Base-by-base conservation (phyloP, 2,888 invertebrate species). In the Eucriotettix oculatus region DNA sequence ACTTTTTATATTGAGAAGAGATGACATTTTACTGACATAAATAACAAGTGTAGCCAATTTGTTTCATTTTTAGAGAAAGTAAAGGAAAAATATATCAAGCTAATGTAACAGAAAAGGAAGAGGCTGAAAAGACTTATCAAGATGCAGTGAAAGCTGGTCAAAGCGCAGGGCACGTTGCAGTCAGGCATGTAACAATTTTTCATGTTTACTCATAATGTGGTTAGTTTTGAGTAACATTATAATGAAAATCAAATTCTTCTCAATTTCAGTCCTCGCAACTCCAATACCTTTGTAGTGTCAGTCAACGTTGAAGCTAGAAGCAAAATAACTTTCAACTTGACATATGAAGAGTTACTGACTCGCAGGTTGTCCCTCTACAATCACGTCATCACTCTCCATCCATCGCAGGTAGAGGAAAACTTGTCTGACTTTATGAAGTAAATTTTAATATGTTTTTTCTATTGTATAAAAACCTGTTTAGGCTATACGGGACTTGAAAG, bases 401-500 rank as follows among this genome's bases (percentile, higher is more conserved):
- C 74, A 1, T 69, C 71, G 16, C 71, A 72, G 61, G 71, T 63
- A 58, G 9, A 29, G 29, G 2, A 29, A 29, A 29, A 29, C 29
- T 42, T 53, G 40, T n/a, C 14, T 56, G 10, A 58, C 16, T 14
- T 10, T 14, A 48, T 57, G 3, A 16, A 42, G 16, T 29, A 29
- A 29, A 29, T 29, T 7, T n/a, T n/a, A n/a, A n/a, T 29, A 29
- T 5, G 29, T 29, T 29, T 2, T 29, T 29, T n/a, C n/a, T 29
- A 29, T 29, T 29, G 29, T 29, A 29, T 2, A 29, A 29, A 58
- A 42, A 57, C 17, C 14, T 63, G n/a, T 63, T 42, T 69, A 75
- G 69, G 69, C 81, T 9, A 83, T 87, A n/a, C 78, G 80, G 58
- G 78, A 83, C 66, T 74, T 86, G 56, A 74, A 77, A 42, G 81